Conservation (phyloP, 2,888 invertebrate genomes). For the Acronicta leporina region DNA sequence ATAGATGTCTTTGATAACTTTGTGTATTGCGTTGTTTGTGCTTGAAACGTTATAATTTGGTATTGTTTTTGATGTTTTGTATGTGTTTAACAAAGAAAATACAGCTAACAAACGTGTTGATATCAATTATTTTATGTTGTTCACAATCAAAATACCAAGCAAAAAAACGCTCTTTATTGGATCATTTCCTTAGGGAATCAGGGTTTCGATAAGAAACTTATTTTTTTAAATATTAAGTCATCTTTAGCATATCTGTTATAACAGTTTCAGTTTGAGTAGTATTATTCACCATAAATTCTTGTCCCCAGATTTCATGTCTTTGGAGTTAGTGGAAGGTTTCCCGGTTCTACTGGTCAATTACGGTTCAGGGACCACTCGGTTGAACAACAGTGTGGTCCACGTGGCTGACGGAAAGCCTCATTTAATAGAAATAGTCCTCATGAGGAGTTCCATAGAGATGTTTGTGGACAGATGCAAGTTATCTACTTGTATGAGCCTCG, state of each 20-base stretch:
- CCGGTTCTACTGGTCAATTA: conserved; percentile 95
- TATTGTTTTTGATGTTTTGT: not conserved
- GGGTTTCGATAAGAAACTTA: no score
- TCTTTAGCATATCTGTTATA: no score
- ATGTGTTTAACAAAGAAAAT: no score
- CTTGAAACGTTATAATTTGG: conserved; percentile 22
- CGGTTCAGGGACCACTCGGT: conserved; percentile 93
- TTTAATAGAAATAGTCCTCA: conserved; percentile 93
- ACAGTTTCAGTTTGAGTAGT: no score
- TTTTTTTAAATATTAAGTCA: no score
- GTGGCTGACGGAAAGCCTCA: conserved; percentile 96
- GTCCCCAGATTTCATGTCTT: conserved; percentile 94
- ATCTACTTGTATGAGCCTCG: conserved; percentile 92
- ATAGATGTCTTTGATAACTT: conserved; percentile 31
- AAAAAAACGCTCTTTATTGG: no score
- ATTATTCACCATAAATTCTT: conserved; percentile 29
- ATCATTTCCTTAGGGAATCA: no score
- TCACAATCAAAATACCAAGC: no score
- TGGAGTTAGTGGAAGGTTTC: conserved; percentile 95
- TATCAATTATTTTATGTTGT: no score
- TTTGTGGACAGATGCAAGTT: conserved; percentile 93
- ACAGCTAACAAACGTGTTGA: no score
- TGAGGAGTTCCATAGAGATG: conserved; percentile 91
- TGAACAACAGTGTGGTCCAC: conserved; percentile 91
- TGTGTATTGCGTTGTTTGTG: conserved; percentile 9